Percentiles rank a stretch among this genome's conserved stretches.
phyloP scores from a whole-genome alignment of 2,113 vertebrate species.

The Coptodon rendalli region DNA sequence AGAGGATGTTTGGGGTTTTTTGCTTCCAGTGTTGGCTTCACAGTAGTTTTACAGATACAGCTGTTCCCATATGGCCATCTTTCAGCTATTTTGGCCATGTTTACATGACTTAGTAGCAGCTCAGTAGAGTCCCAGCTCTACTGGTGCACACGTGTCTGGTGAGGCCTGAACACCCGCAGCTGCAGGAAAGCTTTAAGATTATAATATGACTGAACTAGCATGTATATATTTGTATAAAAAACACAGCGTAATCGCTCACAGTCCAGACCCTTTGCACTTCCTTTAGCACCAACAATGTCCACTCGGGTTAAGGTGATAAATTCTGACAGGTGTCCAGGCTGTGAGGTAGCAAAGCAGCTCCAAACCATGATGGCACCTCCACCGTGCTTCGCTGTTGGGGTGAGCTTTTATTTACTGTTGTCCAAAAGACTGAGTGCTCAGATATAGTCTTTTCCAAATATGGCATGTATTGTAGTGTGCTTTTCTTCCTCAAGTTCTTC shows the following conservation, averaged over 20 bases:
- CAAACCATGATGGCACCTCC: not conserved
- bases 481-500: not conserved
- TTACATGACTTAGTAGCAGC: not conserved
- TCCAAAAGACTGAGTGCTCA: not conserved
- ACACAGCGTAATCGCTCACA: not conserved
- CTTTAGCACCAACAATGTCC: not conserved
- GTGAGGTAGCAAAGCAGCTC: not conserved
- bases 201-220: not conserved
- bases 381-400: not conserved
- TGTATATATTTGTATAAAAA: not conserved
- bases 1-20: not conserved
- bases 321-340: not conserved
- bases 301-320: not conserved
- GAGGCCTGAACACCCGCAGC: not conserved
- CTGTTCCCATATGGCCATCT: not conserved
- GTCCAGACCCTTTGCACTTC: not conserved
- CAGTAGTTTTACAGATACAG: slow-evolving; percentile 17
- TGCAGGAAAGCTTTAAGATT: not conserved
- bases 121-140: not conserved
- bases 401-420: not conserved
- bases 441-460: not conserved
- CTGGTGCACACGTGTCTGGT: not conserved
- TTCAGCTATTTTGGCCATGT: not conserved
- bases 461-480: not conserved
- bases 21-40: slow-evolving; percentile 34